Evolutionary conservation across 1,140 invertebrate species (phyloP), one percentile per base, ranked within the genome.

Genomic region (Mycetomoellerius zeteki): DNA sequence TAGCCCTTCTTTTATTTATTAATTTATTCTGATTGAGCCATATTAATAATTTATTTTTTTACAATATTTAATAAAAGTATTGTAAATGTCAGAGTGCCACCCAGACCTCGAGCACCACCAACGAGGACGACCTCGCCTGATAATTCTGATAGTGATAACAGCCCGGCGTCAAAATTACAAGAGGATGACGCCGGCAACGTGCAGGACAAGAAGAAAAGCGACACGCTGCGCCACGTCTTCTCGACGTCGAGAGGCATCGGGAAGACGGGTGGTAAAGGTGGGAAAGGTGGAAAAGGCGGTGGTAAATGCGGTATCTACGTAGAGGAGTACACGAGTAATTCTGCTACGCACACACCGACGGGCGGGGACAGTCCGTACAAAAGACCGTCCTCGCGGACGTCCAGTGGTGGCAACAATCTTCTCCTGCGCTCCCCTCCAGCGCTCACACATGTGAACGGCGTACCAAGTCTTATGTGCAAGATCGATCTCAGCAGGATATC

Each of bases 161-260:
- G 93, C 69, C 93, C 91, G 77, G 95, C 96, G 6, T 95, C 96
- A 12, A 96, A 96, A 87, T 87, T 96, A 33, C 96, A 96, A 86
- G 95, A 96, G 27, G 96, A 97, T 58, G 92, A 94, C 7, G 95
- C 96, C 27, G 95, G 95, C 3, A 96, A 96, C 12, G 95, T 96
- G 0, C 96, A 96, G 80, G 97, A 97, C 91, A 97, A 97, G 88
- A 97, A 97, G 92, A 98, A 97, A 93, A 97, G 95, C 87, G 96
- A 96, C 85, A 97, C 97, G 0, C 90, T 97, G 37, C 94, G 96
- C 3, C 97, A 97, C 89, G 92, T 98, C 16, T 97, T 97, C 91
- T 96, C 95, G 0, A 93, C 93, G 16, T 94, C 95, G 3, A 96
- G 96, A 81, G 95, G 96, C 56, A 96, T 96, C 52, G 95, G 94